Conservation (phyloP, 2,113 vertebrate species). For the Lutjanus erythropterus region DNA sequence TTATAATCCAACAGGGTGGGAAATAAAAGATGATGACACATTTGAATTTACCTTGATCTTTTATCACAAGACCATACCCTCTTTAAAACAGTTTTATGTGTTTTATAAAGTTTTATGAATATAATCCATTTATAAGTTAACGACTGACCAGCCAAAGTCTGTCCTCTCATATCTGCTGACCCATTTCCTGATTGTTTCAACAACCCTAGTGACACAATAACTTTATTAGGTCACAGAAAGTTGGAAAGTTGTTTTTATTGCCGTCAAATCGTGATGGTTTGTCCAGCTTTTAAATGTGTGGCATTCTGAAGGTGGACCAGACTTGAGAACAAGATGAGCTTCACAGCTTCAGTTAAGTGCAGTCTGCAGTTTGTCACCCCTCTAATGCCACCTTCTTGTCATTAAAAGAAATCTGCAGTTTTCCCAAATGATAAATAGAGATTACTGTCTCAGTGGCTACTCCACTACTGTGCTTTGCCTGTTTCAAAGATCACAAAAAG, state of each 20-base stretch:
- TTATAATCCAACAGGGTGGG: not conserved
- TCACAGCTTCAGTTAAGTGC: not conserved
- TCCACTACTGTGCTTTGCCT: not conserved
- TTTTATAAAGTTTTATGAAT: slow-evolving; percentile 10
- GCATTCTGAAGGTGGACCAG: not conserved
- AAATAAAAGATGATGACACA: not conserved
- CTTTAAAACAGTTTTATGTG: not conserved
- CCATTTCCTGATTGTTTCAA: not conserved
- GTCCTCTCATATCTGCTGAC: not conserved
- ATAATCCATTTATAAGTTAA: slow-evolving; percentile 34
- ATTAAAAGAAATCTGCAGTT: no score
- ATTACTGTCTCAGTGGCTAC: not conserved
- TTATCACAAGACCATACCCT: not conserved
- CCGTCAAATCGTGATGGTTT: not conserved
- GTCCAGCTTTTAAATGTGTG: not conserved
- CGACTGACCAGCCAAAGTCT: slow-evolving; percentile 36
- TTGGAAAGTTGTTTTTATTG: not conserved
- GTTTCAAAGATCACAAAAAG: slow-evolving; percentile 3
- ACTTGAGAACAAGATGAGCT: not conserved
- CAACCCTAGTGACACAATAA: slow-evolving; percentile 19
- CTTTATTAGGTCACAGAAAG: not conserved
- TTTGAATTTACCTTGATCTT: not conserved
- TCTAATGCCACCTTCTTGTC: not conserved
- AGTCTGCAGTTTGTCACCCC: not conserved
- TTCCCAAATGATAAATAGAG: not conserved